A percentile compares a stretch with the other conserved stretches of the same genome.
These are phyloP conservation scores for Gavialis gangeticus DNA, from an alignment of 2,113 vertebrate species.

Conservation along the genomic window DNA sequence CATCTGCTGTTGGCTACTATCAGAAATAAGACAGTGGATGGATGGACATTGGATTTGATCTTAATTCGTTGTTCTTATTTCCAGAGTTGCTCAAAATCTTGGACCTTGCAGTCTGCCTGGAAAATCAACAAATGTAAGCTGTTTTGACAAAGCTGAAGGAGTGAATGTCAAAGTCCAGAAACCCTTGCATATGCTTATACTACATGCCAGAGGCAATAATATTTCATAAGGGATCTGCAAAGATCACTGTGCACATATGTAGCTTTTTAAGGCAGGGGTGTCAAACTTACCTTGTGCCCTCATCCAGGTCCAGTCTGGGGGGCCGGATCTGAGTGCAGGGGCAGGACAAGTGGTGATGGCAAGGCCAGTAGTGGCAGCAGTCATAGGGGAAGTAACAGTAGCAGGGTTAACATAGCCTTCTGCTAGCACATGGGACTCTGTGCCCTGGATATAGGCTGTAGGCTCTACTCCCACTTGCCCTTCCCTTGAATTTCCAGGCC, in stretches of 20 bases:
- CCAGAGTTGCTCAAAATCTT: slow-evolving; percentile 22
- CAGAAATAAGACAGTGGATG: slow-evolving; percentile 57
- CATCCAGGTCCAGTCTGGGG: neutral
- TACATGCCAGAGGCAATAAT: neutral
- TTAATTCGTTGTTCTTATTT: slow-evolving; percentile 45
- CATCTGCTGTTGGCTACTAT: slow-evolving; percentile 65
- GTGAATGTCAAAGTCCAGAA: neutral
- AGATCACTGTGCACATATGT: too few relatives aligned
- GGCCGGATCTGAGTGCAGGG: too few relatives aligned
- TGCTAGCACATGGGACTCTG: too few relatives aligned
- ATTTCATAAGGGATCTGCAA: neutral
- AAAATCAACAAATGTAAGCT: neutral
- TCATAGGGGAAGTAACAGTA: too few relatives aligned
- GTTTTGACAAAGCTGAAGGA: neutral
- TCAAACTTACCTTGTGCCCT: neutral
- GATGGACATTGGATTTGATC: slow-evolving; percentile 44
- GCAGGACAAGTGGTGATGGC: too few relatives aligned
- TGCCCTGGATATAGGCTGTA: too few relatives aligned
- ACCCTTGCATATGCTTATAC: neutral
- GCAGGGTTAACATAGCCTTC: too few relatives aligned
- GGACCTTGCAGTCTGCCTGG: neutral
- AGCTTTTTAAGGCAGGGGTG: neutral
- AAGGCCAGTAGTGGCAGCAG: too few relatives aligned
- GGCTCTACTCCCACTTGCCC: too few relatives aligned
- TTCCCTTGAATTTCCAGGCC: too few relatives aligned